phyloP scores from a whole-genome alignment of 2,113 vertebrate genomes.

The Hippopotamus amphibius region DNA sequence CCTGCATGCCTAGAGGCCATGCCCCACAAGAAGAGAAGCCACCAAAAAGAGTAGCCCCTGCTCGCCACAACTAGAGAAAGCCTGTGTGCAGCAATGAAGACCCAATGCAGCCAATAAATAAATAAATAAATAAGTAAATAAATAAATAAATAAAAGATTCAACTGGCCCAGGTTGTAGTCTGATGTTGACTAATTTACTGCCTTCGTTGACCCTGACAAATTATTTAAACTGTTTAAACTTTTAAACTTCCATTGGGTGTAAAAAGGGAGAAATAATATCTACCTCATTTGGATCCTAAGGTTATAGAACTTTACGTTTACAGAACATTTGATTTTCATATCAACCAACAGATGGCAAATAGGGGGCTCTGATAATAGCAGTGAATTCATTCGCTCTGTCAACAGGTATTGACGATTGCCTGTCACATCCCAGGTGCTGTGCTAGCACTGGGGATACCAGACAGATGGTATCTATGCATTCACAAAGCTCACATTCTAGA shows the following conservation, averaged over 20 bases:
- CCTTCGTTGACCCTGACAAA: not conserved
- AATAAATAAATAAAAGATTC: not conserved
- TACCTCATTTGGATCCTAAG: not conserved
- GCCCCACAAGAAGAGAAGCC: too few relatives aligned
- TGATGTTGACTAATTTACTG: not conserved
- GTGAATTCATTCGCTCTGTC: not conserved
- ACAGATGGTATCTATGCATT: not conserved
- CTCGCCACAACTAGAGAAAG: not conserved
- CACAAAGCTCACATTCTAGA: not conserved
- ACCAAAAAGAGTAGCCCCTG: too few relatives aligned
- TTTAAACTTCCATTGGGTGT: not conserved
- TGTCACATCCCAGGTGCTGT: not conserved
- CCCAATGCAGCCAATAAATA: not conserved
- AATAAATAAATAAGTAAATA: not conserved
- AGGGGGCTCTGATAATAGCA: not conserved
- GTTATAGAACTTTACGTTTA: not conserved
- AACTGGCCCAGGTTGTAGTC: not conserved
- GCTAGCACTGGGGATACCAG: not conserved
- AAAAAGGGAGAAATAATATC: not conserved
- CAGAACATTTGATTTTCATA: slow-evolving; percentile 31
- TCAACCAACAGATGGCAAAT: not conserved
- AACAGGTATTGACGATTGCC: not conserved
- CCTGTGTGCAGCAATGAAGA: not conserved
- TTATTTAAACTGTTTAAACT: not conserved
- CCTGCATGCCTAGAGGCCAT: too few relatives aligned